phyloP scores from a whole-genome alignment of 2,113 vertebrate genomes.

The Macaca nemestrina region DNA sequence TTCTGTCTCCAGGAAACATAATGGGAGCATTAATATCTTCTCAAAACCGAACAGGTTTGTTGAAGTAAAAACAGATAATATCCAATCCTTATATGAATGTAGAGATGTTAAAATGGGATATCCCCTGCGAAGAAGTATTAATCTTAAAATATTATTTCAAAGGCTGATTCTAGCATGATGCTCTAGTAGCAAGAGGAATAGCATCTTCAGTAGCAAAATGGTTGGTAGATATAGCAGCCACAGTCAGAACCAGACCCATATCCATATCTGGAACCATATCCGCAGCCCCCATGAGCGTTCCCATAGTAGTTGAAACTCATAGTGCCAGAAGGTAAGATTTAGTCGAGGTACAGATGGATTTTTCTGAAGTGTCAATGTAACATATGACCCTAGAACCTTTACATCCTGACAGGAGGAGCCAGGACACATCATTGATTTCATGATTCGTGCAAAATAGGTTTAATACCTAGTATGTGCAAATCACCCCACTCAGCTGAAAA shows the following conservation, averaged over 20 bases:
- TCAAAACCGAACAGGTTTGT: background rate
- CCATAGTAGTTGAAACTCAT: background rate
- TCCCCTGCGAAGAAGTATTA: background rate
- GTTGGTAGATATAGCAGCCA: background rate
- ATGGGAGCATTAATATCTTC: background rate
- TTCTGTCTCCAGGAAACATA: background rate
- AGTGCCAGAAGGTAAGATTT: background rate
- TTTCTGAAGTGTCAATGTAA: background rate
- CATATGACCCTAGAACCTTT: background rate
- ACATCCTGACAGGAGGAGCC: background rate
- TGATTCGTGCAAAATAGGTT: background rate
- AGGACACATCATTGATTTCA: background rate
- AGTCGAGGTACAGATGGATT: background rate
- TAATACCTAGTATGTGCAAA: background rate
- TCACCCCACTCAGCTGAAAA: background rate
- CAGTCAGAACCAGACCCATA: background rate
- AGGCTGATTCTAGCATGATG: background rate
- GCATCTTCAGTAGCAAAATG: background rate
- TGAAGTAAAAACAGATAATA: background rate
- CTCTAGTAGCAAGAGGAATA: background rate
- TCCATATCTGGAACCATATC: background rate
- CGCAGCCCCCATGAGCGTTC: rapidly evolving
- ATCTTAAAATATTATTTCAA: background rate
- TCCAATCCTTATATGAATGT: background rate
- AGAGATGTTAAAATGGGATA: background rate